phyloP scores from a whole-genome alignment of 1,140 invertebrate species.

The Campoletis sonorensis region DNA sequence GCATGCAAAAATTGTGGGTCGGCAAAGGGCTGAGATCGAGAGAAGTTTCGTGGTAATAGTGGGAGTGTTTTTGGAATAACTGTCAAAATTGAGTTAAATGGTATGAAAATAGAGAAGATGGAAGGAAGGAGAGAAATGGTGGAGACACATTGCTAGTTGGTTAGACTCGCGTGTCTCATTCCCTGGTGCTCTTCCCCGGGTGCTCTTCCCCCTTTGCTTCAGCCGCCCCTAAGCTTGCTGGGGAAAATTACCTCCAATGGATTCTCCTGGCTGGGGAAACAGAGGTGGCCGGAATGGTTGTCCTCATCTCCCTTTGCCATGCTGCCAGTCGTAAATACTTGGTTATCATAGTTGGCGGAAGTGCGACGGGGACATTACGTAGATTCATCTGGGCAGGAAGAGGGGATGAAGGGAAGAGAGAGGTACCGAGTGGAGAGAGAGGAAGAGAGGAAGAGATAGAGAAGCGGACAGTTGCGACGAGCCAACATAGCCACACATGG shows the following conservation, averaged over 20 bases:
- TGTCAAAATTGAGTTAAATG: too few species aligned
- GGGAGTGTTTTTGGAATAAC: too few species aligned
- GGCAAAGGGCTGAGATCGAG: too few species aligned
- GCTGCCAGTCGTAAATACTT: constrained; percentile 71
- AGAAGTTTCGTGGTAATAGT: too few species aligned
- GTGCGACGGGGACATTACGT: constrained; percentile 66
- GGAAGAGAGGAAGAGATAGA: neutral
- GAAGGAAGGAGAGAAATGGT: too few species aligned
- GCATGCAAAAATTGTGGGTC: too few species aligned
- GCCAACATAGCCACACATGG: neutral
- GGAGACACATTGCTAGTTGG: too few species aligned
- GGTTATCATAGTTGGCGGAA: constrained; percentile 74
- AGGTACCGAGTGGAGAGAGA: neutral
- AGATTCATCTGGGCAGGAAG: constrained; percentile 57
- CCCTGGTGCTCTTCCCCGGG: too few species aligned
- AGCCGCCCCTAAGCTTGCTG: neutral
- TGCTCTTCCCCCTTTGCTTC: neutral
- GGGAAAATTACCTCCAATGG: constrained; percentile 33
- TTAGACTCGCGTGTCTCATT: too few species aligned
- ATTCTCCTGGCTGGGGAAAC: constrained; percentile 9
- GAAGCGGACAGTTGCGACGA: constrained; percentile 19
- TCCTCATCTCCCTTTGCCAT: constrained; percentile 21
- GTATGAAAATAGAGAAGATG: too few species aligned
- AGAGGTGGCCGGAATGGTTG: neutral
- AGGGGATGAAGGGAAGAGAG: neutral